Conservation (phyloP, 2,113 vertebrate genomes). For the Centropristis striata region DNA sequence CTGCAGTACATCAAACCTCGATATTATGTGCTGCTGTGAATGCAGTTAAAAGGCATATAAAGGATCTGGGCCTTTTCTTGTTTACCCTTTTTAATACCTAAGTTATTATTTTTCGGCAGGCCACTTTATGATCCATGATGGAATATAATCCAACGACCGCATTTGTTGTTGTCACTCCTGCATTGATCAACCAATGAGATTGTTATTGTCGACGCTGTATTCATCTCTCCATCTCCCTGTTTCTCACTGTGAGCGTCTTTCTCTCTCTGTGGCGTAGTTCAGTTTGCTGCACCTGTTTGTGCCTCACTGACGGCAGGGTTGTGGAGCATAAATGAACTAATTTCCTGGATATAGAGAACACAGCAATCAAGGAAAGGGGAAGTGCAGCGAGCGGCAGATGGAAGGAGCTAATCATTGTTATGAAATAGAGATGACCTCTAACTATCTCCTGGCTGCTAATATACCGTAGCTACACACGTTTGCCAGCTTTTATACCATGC, state of each 20-base stretch:
- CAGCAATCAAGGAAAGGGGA: conserved; percentile 85
- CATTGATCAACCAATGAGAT: conserved; percentile 46
- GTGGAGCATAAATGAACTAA: conserved; percentile 84
- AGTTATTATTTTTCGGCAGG: not conserved
- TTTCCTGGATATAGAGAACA: conserved; percentile 86
- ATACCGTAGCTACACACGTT: conserved; percentile 58
- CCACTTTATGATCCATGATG: conserved; percentile 6
- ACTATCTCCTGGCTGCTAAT: conserved; percentile 78
- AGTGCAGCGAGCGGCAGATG: conserved; percentile 82
- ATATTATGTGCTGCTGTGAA: not conserved
- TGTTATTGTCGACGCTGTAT: conserved; percentile 5
- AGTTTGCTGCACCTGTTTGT: conserved; percentile 15
- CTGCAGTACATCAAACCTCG: not conserved
- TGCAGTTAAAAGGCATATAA: not conserved
- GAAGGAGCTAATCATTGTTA: conserved; percentile 88
- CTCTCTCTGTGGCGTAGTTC: conserved; percentile 38
- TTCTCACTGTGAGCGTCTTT: conserved; percentile 33
- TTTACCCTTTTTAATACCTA: not conserved
- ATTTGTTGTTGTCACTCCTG: conserved; percentile 19
- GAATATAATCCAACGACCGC: conserved; percentile 9
- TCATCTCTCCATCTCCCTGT: conserved; percentile 48
- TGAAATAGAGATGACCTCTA: conserved; percentile 89
- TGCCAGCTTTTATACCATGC: conserved; percentile 65
- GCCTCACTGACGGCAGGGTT: conserved; percentile 56
- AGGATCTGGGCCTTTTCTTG: not conserved